phyloP scores from a whole-genome alignment of 2,113 vertebrate genomes.

The Ophiodon elongatus region DNA sequence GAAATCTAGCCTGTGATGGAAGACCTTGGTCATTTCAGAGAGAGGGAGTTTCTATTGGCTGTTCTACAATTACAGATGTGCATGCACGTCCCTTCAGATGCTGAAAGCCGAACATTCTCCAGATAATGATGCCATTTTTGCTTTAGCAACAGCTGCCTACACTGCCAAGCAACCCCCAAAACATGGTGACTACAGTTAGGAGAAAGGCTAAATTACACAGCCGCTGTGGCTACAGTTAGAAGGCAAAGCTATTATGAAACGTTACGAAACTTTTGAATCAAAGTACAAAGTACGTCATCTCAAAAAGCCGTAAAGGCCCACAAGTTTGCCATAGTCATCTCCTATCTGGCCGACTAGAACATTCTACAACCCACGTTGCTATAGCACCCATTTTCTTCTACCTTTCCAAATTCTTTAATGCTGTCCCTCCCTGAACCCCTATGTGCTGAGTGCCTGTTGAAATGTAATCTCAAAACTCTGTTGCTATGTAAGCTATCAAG shows the following conservation, averaged over 20 bases:
- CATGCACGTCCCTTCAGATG: no score
- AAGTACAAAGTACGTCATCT: no score
- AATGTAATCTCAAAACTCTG: conserved; percentile 1
- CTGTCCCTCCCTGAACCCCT: neutral
- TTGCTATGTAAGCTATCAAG: neutral
- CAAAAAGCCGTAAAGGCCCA: no score
- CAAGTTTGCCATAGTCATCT: neutral
- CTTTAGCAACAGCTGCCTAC: no score
- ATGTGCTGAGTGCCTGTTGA: neutral
- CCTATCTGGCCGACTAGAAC: neutral
- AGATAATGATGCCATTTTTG: no score
- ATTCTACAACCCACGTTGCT: neutral
- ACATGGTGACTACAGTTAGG: no score
- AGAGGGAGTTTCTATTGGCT: neutral
- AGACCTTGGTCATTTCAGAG: neutral
- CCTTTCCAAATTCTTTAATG: neutral
- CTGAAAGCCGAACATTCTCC: no score
- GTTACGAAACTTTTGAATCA: no score
- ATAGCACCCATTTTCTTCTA: neutral
- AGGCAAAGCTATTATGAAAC: no score
- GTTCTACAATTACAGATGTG: neutral
- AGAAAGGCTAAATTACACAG: no score
- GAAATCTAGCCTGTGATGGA: neutral
- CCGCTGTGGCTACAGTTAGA: no score
- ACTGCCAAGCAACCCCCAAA: no score